Base-by-base conservation (phyloP, 2,113 vertebrate genomes). In the Panurus biarmicus region DNA sequence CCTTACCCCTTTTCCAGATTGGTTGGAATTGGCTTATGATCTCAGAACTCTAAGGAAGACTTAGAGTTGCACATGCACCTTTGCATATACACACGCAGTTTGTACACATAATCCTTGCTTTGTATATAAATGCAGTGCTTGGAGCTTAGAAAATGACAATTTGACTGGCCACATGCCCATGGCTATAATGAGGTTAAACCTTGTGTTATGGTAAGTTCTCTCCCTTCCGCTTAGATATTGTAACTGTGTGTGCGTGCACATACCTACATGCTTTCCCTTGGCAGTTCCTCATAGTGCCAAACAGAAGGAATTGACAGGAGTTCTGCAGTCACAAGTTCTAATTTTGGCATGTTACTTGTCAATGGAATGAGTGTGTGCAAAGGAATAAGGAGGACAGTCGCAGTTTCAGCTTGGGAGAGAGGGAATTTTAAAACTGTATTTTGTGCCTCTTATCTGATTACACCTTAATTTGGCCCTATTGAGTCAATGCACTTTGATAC, bases 201-300 rank as follows among this genome's bases (percentile, higher is more conserved):
- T 31, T 76, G 58, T 1, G 1, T 70, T 82, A 38, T 45, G 50
- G 36, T 45, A 76, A 79, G 78, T 83, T 85, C 51, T 80, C 12
- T 91, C 33, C 28, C 67, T 85, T 78, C 84, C 71, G 53, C 44
- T 81, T 53, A 64, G 67, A 18, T 56, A 20, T 0, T 73, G 36
- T 78, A n/a, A 26, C 5, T n/a, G 42, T 25, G 50, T 60, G 31
- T 42, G 26, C 13, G 12, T 42, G 26, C 60, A 62, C 7, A 3
- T 25, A 11, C 0, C 0, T 5, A 33, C 0, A 0, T 6, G 6
- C 21, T 61, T 61, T 65, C 21, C 33, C 64, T 76, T 62, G 71
- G 64, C 64, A 31, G 53, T 20, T 87, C 44, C 35, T 90, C 50
- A 1, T 3, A 62, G 64, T 44, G 77, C 81, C 67, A 42, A 57